phyloP scores from a whole-genome alignment of 2,888 invertebrate species.

The Nephrotoma guestfalica region DNA sequence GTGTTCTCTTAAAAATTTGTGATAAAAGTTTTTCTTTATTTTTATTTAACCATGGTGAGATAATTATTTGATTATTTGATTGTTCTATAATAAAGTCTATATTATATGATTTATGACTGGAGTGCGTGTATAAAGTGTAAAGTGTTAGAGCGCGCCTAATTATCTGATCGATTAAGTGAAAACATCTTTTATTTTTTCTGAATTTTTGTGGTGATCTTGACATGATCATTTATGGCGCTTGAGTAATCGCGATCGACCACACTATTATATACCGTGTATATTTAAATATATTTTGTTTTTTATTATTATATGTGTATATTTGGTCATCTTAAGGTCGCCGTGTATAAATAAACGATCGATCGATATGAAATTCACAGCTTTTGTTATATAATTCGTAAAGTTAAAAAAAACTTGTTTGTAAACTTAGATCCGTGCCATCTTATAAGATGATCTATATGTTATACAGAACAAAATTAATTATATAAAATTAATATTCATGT shows the following conservation, averaged over 20 bases:
- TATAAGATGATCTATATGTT: background rate
- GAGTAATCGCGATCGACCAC: background rate
- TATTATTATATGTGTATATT: background rate
- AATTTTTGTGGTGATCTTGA: background rate
- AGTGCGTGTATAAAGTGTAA: background rate
- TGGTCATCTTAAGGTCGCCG: background rate
- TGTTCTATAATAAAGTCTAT: background rate
- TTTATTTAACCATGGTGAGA: background rate
- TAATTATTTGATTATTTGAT: background rate
- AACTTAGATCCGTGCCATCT: background rate
- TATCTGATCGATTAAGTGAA: background rate
- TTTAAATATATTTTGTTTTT: background rate
- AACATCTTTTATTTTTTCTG: background rate
- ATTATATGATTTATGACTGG: background rate
- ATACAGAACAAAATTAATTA: background rate
- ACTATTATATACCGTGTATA: background rate
- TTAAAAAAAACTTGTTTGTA: background rate
- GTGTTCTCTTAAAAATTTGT: background rate
- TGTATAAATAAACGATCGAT: background rate
- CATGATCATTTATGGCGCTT: background rate
- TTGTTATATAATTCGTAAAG: background rate
- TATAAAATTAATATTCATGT: background rate
- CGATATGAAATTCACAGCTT: background rate
- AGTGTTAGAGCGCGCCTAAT: background rate
- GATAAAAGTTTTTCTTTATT: background rate